Conservation (phyloP, 2,797 vertebrate genomes). For the Cyclopterus lumpus region DNA sequence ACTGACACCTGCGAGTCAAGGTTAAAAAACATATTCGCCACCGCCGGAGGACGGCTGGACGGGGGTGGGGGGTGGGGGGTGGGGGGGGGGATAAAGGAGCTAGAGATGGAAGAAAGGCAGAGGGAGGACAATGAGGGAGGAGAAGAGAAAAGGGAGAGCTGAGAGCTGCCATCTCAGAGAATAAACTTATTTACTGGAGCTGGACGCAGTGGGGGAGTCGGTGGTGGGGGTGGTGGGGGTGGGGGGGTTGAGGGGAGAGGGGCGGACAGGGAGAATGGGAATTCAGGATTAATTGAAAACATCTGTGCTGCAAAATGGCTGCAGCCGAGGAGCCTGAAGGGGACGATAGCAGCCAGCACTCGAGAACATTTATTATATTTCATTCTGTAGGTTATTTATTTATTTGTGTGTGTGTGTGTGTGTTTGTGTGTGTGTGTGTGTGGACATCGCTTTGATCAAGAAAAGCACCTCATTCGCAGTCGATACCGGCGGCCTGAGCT, state of each 20-base stretch:
- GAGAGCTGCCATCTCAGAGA: constrained; percentile 69
- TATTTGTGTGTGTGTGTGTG: constrained; percentile 23
- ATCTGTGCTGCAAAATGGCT: constrained; percentile 75
- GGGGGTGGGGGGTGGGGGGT: neutral
- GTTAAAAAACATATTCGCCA: constrained; percentile 90
- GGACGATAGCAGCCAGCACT: constrained; percentile 55
- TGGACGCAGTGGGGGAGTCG: constrained; percentile 50
- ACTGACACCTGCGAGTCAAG: constrained; percentile 92
- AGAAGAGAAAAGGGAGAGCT: constrained; percentile 44
- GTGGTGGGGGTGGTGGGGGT: neutral
- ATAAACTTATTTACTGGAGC: constrained; percentile 74
- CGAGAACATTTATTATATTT: constrained; percentile 53
- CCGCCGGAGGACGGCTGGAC: constrained; percentile 55
- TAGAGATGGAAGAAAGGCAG: constrained; percentile 17
- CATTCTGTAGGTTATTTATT: constrained; percentile 29
- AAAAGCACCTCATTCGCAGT: constrained; percentile 79
- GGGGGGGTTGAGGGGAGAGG: constrained; percentile 7
- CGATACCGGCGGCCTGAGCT: constrained; percentile 67
- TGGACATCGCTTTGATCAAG: constrained; percentile 69
- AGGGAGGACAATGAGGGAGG: constrained; percentile 33
- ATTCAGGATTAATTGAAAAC: constrained; percentile 84
- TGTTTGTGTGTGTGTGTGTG: constrained; percentile 33
- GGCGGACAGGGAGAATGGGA: constrained; percentile 63
- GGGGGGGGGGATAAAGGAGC: constrained; percentile 12
- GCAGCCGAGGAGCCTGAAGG: constrained; percentile 59